phyloP scores from a whole-genome alignment of 2,888 invertebrate species.

The Lumbricus terrestris region DNA sequence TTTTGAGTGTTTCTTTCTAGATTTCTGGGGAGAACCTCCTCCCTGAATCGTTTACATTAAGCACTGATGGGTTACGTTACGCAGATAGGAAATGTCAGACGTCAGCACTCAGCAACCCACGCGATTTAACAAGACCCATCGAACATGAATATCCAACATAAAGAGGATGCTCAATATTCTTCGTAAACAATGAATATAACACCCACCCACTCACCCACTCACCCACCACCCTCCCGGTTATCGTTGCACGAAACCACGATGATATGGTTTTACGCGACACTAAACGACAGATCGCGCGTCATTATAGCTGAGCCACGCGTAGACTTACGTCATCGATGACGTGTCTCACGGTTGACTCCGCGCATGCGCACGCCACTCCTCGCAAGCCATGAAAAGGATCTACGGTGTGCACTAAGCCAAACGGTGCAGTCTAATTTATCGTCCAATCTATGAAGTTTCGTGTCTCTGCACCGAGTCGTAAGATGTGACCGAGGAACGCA shows the following conservation, averaged over 20 bases:
- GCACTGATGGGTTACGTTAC: too few relatives aligned
- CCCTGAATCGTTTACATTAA: too few relatives aligned
- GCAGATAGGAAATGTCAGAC: too few relatives aligned
- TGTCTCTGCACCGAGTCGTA: background rate
- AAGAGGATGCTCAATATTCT: background rate
- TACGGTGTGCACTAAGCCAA: background rate
- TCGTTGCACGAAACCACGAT: background rate
- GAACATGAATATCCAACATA: background rate
- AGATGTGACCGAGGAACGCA: background rate
- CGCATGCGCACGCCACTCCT: background rate
- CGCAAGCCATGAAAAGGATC: background rate
- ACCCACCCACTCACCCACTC: too few relatives aligned
- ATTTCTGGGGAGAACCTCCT: too few relatives aligned
- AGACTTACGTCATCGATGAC: too few relatives aligned
- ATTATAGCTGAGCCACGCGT: background rate
- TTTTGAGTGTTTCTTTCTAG: too few relatives aligned
- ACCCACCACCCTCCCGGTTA: too few relatives aligned
- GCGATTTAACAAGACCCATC: background rate
- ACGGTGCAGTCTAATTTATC: background rate
- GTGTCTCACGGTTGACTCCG: too few relatives aligned
- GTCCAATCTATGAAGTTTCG: background rate
- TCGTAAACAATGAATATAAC: background rate
- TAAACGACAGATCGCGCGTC: background rate
- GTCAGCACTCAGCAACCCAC: background rate
- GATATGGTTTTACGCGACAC: background rate